A percentile compares a stretch with the other conserved stretches of the same genome.
phyloP scores from a whole-genome alignment of 2,888 invertebrate genomes.

The Dasypogon diadema region DNA sequence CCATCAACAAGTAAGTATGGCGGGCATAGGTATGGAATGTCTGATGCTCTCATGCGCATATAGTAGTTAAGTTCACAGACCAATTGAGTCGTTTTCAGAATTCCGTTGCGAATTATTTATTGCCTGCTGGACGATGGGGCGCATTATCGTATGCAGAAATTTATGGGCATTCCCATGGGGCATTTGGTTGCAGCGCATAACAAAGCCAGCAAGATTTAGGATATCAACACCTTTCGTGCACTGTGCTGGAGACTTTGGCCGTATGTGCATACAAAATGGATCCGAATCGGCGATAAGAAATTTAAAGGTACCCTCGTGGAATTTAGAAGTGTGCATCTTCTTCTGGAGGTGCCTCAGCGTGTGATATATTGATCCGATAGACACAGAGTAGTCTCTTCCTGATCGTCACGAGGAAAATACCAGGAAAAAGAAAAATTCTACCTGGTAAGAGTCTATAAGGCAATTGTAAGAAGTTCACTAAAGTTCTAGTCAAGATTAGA shows the following conservation, averaged over 20 bases:
- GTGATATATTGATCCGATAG: slow-evolving; percentile 44
- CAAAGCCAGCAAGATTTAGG: slow-evolving; percentile 45
- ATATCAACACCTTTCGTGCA: slow-evolving; percentile 49
- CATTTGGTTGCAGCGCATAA: slow-evolving; percentile 41
- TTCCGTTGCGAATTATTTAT: slow-evolving; percentile 46
- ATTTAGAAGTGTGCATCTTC: slow-evolving; percentile 46
- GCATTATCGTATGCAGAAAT: slow-evolving; percentile 50
- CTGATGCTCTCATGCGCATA: background rate
- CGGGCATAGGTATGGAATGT: background rate
- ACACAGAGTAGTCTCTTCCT: slow-evolving; percentile 27
- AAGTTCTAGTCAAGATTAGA: background rate
- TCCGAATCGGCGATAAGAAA: slow-evolving; percentile 25
- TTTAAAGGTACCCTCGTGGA: slow-evolving; percentile 34
- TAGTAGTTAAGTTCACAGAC: slow-evolving; percentile 28
- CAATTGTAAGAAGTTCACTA: background rate
- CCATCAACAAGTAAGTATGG: background rate
- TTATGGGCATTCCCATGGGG: slow-evolving; percentile 51
- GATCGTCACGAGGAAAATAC: background rate
- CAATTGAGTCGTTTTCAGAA: slow-evolving; percentile 46
- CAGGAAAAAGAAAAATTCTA: background rate
- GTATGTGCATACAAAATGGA: slow-evolving; percentile 41
- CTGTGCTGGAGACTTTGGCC: background rate
- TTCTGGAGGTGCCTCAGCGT: slow-evolving; percentile 26
- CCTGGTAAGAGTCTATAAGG: background rate
- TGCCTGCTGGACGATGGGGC: slow-evolving; percentile 28